These are phyloP conservation scores for Cheilosia vernalis DNA, from an alignment of 2,888 invertebrate genomes.

Conservation along the genomic window DNA sequence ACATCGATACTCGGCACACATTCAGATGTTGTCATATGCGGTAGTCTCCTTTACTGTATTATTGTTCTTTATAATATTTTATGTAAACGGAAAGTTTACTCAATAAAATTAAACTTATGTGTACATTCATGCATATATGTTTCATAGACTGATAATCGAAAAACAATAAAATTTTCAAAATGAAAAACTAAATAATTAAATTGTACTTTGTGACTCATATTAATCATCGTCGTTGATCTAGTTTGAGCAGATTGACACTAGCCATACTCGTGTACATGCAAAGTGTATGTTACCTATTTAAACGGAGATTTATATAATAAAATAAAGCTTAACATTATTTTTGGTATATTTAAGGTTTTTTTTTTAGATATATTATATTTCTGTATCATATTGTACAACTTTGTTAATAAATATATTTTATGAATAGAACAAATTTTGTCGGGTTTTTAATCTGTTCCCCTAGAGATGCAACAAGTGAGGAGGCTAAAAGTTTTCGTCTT, in stretches of 20 bases:
- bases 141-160: constrained; percentile 68
- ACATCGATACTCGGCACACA: constrained; percentile 27
- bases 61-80: constrained; percentile 55
- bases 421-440: background rate
- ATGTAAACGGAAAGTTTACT: constrained; percentile 37
- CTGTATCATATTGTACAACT: constrained; percentile 69
- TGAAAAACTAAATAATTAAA: background rate
- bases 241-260: constrained; percentile 26
- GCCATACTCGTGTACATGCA: background rate
- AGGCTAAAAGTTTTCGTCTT: too few relatives aligned
- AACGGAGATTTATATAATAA: background rate
- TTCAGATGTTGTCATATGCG: constrained; percentile 17
- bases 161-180: constrained; percentile 27
- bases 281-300: constrained; percentile 8
- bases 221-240: constrained; percentile 17
- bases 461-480: too few relatives aligned
- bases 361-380: constrained; percentile 24
- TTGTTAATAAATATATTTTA: constrained; percentile 54
- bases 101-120: constrained; percentile 51
- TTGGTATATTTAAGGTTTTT: constrained; percentile 25
- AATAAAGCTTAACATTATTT: constrained; percentile 14
- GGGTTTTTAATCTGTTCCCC: too few relatives aligned
- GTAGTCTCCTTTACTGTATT: constrained; percentile 38
- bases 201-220: constrained; percentile 27
- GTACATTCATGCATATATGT: constrained; percentile 55